Percentiles rank a stretch among this genome's conserved stretches.
Conservation (phyloP, 2,113 vertebrate genomes). For the Lasiurus cinereus region DNA sequence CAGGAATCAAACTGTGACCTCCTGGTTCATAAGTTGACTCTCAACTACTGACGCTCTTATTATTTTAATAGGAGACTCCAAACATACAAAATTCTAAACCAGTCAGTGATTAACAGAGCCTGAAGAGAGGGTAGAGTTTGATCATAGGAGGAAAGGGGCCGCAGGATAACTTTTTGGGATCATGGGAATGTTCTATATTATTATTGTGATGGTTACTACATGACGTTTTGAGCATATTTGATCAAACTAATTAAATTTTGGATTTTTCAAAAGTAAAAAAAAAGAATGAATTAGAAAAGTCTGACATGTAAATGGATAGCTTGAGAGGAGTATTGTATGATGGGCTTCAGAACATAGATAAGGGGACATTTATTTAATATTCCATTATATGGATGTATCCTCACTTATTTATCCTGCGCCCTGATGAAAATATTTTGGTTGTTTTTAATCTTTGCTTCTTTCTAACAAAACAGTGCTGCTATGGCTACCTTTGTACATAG, state of each 20-base stretch:
- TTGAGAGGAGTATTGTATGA: neutral
- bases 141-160: neutral
- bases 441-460: neutral
- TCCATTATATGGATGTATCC: accelerated
- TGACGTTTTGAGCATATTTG: neutral
- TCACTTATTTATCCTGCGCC: neutral
- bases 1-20: too few species aligned
- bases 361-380: too few species aligned
- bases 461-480: neutral
- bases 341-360: neutral
- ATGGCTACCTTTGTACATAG: too few species aligned
- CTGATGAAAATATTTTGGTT: neutral
- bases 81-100: neutral
- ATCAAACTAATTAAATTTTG: neutral
- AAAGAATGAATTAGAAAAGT: neutral
- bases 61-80: neutral
- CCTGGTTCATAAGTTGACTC: too few species aligned
- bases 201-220: neutral
- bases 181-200: neutral
- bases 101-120: neutral
- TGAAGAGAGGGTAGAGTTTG: neutral
- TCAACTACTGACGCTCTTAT: too few species aligned
- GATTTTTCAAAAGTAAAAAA: neutral
- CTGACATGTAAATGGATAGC: too few species aligned
- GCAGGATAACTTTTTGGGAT: neutral